Base-by-base conservation (phyloP, 2,797 vertebrate species). In the Acanthis flammea region DNA sequence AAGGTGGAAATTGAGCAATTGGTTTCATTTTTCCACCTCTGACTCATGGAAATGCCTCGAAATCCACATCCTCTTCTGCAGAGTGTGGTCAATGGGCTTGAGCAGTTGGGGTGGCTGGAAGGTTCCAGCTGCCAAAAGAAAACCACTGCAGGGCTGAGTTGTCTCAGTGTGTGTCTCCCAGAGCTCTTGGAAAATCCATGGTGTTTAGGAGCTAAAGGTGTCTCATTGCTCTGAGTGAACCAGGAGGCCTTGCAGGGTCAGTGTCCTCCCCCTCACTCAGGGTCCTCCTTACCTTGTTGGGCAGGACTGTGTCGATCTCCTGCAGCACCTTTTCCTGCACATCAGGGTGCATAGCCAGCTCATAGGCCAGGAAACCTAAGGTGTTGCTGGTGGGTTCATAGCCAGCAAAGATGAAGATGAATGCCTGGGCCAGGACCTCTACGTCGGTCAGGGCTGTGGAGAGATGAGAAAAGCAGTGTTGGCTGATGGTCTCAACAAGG, bases 321-420 rank as follows among this genome's bases (percentile, higher is more conserved):
- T 97, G 66, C 86, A 95, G 33, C 77, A 97, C 0, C 55, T 97
- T 97, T 33, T 95, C 85, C 94, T 97, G 97, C 21, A 96, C 91
- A 0, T 98, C 96, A 0, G 97, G 96, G 31, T 97, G 94, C 2
- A 0, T 2, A 21, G 97, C 97, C 53, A 98, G 75, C 31, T 95
- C 90, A 0, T 97, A 97, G 0, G 78, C 74, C 42, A 95, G 1
- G 77, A 27, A 97, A 14, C 31, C 3, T 0, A 98, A 92, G 0
- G 1, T n/a, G 19, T 28, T 96, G 92, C 97, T 97, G 44, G 91
- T 96, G 55, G 96, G 58, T n/a, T 97, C 96, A 0, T 97, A 97
- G 4, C 97, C 97, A 53, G 77, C 97, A 45, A 97, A 70, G 22
- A 97, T 92, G 2, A 97, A 98, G 33, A 97, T 90, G 57, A 97